Base-by-base conservation (phyloP, 2,888 invertebrate species). In the Trachelus troglodyta region DNA sequence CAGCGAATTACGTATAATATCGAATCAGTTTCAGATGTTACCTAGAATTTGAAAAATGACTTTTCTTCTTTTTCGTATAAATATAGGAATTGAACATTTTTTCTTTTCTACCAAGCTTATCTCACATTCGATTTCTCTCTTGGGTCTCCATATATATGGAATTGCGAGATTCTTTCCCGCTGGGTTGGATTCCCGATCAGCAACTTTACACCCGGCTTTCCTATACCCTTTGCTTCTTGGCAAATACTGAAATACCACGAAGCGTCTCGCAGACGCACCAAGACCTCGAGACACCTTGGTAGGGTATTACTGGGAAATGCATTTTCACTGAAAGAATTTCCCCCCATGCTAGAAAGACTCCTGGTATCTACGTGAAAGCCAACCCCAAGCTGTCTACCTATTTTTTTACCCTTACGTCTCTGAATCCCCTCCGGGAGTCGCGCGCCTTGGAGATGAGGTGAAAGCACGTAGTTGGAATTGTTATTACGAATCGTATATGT, bases 311-410 rank as follows among this genome's bases (percentile, higher is more conserved):
- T 11, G 30, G 30, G 11, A 71, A 71, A 71, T 71, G 71, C 71
- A 71, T 71, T 71, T 71, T 71, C 71, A 34, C 34, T 34, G 71
- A 23, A 71, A 71, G 71, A 31, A 12, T 71, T 34, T 71, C 30
- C 15, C 71, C 23, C 23, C 23, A 23, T 56, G 56, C 56, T 23
- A 56, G 23, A 56, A 23, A 23, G 56, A 56, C 56, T 56, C 56
- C 56, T 56, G 56, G 23, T 56, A 56, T 56, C 56, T 56, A 56
- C 23, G 56, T 23, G 23, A 23, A 23, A 56, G 56, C 23, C 56
- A 56, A 56, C 56, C 23, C 56, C 56, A 56, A 23, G 23, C 71
- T 31, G 71, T 77, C 74, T 82, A 71, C 40, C 77, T 56, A 35
- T 40, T n/a, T 15, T 35, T 31, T 23, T 34, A n/a, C 35, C 69